A percentile compares a stretch with the other conserved stretches of the same genome.
Evolutionary conservation across 2,797 vertebrate species (phyloP).

Genomic region (Nasua narica): DNA sequence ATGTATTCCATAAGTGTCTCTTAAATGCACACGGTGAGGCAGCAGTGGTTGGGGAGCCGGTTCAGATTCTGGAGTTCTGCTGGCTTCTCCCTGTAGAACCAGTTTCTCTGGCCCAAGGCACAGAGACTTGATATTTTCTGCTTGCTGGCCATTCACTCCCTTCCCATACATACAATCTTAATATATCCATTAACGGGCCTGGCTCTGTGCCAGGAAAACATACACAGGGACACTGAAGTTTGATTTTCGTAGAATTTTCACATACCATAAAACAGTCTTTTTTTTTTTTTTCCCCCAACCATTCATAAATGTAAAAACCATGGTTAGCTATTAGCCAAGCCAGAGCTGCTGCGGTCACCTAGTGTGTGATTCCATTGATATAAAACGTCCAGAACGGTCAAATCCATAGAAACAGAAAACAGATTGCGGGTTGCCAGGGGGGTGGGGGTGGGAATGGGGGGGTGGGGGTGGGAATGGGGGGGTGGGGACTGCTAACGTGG

Average conservation of each 20-base stretch:
- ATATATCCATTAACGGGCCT: background rate
- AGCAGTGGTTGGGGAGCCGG: background rate
- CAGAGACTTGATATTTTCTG: background rate
- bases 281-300: background rate
- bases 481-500: background rate
- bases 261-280: background rate
- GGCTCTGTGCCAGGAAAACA: background rate
- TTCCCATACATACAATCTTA: no score
- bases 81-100: background rate
- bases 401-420: no score
- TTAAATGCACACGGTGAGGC: background rate
- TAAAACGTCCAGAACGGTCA: background rate
- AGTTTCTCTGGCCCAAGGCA: background rate
- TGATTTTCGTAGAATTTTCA: background rate
- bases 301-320: background rate
- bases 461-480: background rate
- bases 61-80: background rate
- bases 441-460: background rate
- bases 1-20: background rate
- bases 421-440: background rate
- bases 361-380: no score
- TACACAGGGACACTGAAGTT: background rate
- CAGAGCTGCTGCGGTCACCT: background rate
- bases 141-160: background rate
- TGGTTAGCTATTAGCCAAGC: background rate